phyloP scores from a whole-genome alignment of 2,113 vertebrate species.

The Osmerus mordax region DNA sequence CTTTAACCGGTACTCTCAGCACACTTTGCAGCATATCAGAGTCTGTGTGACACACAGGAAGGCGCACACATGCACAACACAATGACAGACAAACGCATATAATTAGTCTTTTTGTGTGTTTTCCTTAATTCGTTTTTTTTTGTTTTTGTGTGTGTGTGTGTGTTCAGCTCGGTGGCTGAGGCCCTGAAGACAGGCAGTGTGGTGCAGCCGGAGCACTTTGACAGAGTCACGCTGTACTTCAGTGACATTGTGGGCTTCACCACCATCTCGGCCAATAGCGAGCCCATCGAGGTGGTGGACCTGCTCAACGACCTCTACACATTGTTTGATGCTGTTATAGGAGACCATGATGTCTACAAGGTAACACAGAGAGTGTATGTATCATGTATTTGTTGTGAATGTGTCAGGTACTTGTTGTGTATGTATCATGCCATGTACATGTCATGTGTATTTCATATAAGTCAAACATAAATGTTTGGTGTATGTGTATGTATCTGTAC shows the following conservation, averaged over 20 bases:
- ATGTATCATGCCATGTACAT: too few relatives aligned
- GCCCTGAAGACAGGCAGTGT: constrained; percentile 53
- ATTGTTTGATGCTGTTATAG: constrained; percentile 60
- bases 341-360: constrained; percentile 66
- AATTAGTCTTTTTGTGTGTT: neutral
- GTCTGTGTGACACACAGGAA: too few relatives aligned
- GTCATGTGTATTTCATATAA: too few relatives aligned
- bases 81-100: too few relatives aligned
- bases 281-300: constrained; percentile 67
- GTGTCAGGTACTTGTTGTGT: too few relatives aligned
- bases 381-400: too few relatives aligned
- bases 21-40: too few relatives aligned
- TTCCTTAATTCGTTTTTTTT: neutral
- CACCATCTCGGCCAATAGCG: constrained; percentile 62
- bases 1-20: too few relatives aligned
- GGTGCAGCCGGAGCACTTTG: constrained; percentile 61
- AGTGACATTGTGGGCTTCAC: constrained; percentile 67
- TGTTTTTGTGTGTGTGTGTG: neutral
- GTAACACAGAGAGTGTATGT: constrained; percentile 14
- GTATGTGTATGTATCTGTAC: too few relatives aligned
- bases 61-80: too few relatives aligned
- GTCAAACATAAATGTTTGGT: too few relatives aligned
- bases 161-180: constrained; percentile 61
- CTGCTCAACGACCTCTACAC: constrained; percentile 67
- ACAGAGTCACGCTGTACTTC: constrained; percentile 65